Conservation (phyloP, 1,140 invertebrate genomes). For the Druon quercuslanigerum region DNA sequence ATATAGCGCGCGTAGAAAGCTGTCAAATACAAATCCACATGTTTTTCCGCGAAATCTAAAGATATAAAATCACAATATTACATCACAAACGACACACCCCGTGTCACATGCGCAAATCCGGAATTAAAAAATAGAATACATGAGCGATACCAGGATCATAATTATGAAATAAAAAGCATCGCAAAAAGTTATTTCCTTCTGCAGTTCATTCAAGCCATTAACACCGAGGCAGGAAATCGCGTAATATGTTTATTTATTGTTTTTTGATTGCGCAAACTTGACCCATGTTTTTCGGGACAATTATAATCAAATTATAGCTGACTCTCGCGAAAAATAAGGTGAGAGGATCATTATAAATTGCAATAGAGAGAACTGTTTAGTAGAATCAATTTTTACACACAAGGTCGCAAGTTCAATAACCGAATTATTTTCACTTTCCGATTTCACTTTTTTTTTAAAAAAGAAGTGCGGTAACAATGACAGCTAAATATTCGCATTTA, state of each 20-base stretch:
- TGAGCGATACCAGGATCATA: slow-evolving; percentile 36
- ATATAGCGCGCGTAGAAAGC: not conserved
- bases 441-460: not conserved
- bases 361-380: not conserved
- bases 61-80: slow-evolving; percentile 31
- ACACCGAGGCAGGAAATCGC: not conserved
- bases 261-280: slow-evolving; percentile 31
- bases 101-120: not conserved
- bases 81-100: slow-evolving; percentile 21
- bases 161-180: not conserved
- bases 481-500: not conserved
- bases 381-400: not conserved
- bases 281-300: slow-evolving; percentile 48
- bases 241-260: not conserved
- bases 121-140: slow-evolving; percentile 56
- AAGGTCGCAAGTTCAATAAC: not conserved
- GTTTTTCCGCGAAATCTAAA: not conserved
- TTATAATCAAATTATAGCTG: slow-evolving; percentile 39
- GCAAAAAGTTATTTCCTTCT: not conserved
- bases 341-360: not conserved
- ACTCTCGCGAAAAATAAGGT: slow-evolving; percentile 27
- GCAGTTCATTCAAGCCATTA: not conserved
- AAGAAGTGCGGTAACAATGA: slow-evolving; percentile 39
- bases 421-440: not conserved
- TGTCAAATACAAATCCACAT: not conserved